Conservation (phyloP, 2,888 invertebrate species). For the Sclerodermus sp. region DNA sequence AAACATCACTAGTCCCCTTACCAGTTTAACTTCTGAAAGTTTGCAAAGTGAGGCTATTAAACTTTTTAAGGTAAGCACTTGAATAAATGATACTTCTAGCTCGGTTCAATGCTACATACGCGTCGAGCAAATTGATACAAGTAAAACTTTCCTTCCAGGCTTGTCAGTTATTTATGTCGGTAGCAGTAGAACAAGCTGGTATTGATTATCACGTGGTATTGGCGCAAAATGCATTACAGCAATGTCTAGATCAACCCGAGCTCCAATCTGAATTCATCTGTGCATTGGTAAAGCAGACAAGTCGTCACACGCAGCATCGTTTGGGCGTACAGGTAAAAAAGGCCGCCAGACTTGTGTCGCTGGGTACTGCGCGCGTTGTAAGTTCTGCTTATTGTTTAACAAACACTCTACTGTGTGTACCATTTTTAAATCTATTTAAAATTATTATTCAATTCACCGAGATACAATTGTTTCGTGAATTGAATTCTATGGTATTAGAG, state of each 20-base stretch:
- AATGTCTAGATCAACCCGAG: constrained; percentile 86
- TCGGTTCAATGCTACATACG: too few species aligned
- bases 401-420: constrained; percentile 48
- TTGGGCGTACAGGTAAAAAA: constrained; percentile 79
- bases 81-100: too few species aligned
- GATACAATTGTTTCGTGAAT: too few species aligned
- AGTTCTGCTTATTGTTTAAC: constrained; percentile 58
- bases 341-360: constrained; percentile 59
- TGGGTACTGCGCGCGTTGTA: constrained; percentile 59
- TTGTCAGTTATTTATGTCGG: constrained; percentile 94
- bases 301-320: constrained; percentile 80
- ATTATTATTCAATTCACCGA: neutral
- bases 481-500: neutral
- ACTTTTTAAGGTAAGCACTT: constrained; percentile 76
- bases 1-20: constrained; percentile 84
- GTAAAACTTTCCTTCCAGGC: constrained; percentile 64
- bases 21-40: constrained; percentile 85
- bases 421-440: constrained; percentile 28
- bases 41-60: constrained; percentile 91
- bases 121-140: neutral
- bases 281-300: constrained; percentile 89
- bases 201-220: constrained; percentile 97
- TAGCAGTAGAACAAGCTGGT: constrained; percentile 91
- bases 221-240: constrained; percentile 93
- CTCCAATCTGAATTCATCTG: constrained; percentile 93